Evolutionary conservation across 2,888 invertebrate species (phyloP), one percentile per base, ranked within the genome.

Genomic region (Carterocephalus palaemon): DNA sequence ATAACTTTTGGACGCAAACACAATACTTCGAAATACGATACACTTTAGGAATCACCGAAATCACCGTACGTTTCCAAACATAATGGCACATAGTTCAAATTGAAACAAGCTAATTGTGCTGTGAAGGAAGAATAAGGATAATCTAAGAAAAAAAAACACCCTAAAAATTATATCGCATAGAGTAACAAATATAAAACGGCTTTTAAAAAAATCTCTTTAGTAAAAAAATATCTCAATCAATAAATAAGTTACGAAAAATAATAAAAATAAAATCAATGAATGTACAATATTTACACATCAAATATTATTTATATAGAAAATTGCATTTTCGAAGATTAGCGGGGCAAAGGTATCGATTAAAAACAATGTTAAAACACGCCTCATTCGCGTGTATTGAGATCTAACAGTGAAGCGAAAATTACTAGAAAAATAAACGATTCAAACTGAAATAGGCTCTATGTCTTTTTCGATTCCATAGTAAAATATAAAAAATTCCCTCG

Each of bases 241-340:
- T 83, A 82, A 86, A 86, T 84, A 79, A 84, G 79, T 77, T 74
- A 80, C 64, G 65, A 63, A 63, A 72, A 70, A 68, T 41, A 71
- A 36, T n/a, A 40, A 31, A 26, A 42, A 19, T 19, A 36, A 36
- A 76, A 70, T 66, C 56, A 75, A 76, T 64, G 61, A 82, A 85
- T 84, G 74, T 85, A 85, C 86, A 86, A 78, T 85, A 86, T 86
- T 85, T 85, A 86, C 85, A 86, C 84, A 84, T 79, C 70, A 67
- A 79, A 76, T 78, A 76, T 45, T 37, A 45, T 79, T 76, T 76
- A 76, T 75, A 78, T 73, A 76, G 67, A 72, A 45, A 75, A 76
- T 70, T 67, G 68, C 66, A 64, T 69, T 70, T 62, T 54, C 38
- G 57, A 42, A 52, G 70, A 68, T 68, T 63, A 64, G 74, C 73